Base-by-base conservation (phyloP, 2,113 vertebrate genomes). In the Nibea coibor region DNA sequence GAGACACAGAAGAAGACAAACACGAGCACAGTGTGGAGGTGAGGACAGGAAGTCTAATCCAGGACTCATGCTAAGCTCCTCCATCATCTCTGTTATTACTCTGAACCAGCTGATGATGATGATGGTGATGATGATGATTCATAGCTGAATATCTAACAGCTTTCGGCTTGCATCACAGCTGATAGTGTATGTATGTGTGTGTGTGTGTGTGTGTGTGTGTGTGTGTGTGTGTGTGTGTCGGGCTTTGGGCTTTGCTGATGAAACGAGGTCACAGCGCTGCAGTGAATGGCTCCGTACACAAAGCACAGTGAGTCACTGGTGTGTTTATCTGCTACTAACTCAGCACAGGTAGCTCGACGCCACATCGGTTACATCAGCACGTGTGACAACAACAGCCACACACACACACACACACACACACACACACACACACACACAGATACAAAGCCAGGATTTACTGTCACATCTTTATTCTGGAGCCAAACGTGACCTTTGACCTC, bases 61-160 rank as follows among this genome's bases (percentile, higher is more conserved):
- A 39, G 62, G 79, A 61, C 75, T 84, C 77, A 48, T 15, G 20
- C 70, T 83, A 72, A 84, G 66, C 86, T 83, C 67, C 54, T 86
- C 57, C 56, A 84, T 90, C 81, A 90, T 87, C 72, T 87, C 72
- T 59, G 74, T 78, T 84, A 79, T 85, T 67, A 42, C 53, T 66
- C 72, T 57, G 76, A 83, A 87, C 61, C 79, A 88, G 81, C 69
- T 82, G 87, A 83, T 67, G 67, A 74, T 75, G 31, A 35, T 35
- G 76, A 75, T 43, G 66, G 70, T 76, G 80, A 75, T 10, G 70
- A 66, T 19, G 56, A 39, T 85, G 81, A 80, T 88, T 84, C 86
- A 92, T 74, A 80, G 57, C 76, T 76, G 76, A 80, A 53, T 64
- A 79, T 72, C 89, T 58, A 80, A 58, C 73, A 81, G 74, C 81